These are phyloP conservation scores for Cryptosula pallasiana DNA, from an alignment of 2,888 invertebrate genomes.

Conservation along the genomic window DNA sequence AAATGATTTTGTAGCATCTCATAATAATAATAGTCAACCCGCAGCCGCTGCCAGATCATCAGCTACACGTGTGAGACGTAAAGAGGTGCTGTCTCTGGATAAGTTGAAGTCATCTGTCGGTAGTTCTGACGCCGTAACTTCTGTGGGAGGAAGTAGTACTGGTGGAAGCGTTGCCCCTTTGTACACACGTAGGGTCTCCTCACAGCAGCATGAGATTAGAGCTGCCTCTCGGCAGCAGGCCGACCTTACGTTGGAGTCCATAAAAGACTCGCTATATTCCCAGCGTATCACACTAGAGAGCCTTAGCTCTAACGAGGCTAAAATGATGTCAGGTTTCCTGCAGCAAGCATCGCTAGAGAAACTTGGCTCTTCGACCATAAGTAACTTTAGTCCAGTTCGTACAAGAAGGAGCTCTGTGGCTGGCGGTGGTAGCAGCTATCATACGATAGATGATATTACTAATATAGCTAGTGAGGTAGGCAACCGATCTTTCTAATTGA, in stretches of 20 bases:
- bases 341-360: constrained; percentile 48
- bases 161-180: neutral
- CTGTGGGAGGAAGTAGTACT: neutral
- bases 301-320: constrained; percentile 44
- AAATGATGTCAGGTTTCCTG: constrained; percentile 44
- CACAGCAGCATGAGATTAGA: neutral
- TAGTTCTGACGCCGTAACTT: constrained; percentile 14
- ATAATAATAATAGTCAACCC: neutral
- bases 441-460: constrained; percentile 9
- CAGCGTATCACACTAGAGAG: constrained; percentile 38
- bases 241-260: constrained; percentile 13
- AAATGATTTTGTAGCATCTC: neutral
- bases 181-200: constrained; percentile 5
- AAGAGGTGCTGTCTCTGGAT: constrained; percentile 23
- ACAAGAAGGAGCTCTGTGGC: neutral
- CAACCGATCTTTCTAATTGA: too few species aligned
- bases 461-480: neutral
- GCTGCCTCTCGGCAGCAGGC: constrained; percentile 19
- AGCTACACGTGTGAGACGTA: neutral
- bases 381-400: constrained; percentile 4
- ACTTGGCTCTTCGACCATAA: constrained; percentile 39
- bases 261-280: constrained; percentile 7
- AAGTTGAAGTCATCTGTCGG: constrained; percentile 20
- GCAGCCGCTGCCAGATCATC: neutral
- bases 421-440: neutral